Percentiles rank a stretch among this genome's conserved stretches.
phyloP scores from a whole-genome alignment of 2,113 vertebrate genomes.

The Alethe castanea region DNA sequence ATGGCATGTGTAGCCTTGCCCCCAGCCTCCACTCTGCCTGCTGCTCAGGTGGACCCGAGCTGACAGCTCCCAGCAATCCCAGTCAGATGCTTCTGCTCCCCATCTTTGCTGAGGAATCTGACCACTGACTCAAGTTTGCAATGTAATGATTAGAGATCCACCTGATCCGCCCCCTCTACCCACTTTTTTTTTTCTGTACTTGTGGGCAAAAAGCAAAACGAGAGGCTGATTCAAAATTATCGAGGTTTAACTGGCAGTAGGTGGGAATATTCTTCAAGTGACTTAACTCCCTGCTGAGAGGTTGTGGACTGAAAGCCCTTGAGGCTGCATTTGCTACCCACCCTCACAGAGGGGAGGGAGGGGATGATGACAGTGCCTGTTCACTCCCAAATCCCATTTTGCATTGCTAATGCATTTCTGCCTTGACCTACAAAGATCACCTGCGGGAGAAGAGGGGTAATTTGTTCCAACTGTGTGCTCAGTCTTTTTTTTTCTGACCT shows the following conservation, averaged over 20 bases:
- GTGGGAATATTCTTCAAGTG: background rate
- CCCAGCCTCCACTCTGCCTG: background rate
- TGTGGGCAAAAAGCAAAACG: background rate
- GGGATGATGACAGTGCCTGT: background rate
- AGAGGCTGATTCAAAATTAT: background rate
- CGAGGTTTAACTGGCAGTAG: background rate
- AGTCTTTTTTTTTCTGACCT: background rate
- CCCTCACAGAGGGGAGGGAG: background rate
- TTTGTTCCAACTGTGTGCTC: background rate
- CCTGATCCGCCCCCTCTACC: fast-evolving
- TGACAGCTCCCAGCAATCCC: background rate
- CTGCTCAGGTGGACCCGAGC: background rate
- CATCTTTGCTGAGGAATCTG: background rate
- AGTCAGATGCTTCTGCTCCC: background rate
- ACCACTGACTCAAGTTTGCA: background rate
- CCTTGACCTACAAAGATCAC: background rate
- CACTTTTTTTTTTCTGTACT: background rate
- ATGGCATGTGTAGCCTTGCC: background rate
- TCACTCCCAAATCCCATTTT: background rate
- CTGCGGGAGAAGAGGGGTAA: background rate
- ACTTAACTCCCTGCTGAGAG: background rate
- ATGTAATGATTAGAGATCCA: background rate
- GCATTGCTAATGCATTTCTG: background rate
- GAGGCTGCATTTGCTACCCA: background rate
- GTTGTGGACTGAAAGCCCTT: background rate